Conservation (phyloP, 1,140 invertebrate genomes). For the Agrypnia vestita region DNA sequence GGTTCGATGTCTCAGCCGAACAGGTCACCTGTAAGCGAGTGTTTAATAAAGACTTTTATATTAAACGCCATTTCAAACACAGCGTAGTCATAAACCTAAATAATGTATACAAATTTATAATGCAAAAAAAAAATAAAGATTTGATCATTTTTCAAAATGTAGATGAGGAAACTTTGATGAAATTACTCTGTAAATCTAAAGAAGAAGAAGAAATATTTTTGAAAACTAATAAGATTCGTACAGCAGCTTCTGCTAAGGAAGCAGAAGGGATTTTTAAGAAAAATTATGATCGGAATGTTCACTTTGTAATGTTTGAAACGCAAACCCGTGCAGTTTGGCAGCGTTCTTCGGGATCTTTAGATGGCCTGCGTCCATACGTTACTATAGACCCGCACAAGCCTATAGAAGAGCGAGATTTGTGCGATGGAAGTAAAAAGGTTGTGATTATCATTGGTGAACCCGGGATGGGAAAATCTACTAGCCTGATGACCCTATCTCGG, state of each 20-base stretch:
- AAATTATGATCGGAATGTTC: not conserved
- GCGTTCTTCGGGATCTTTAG: not conserved
- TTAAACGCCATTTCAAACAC: not conserved
- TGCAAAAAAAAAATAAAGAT: not conserved
- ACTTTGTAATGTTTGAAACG: constrained; percentile 1
- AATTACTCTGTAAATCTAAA: not conserved
- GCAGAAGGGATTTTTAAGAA: not conserved
- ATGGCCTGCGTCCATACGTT: not conserved
- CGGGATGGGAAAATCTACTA: constrained; percentile 24
- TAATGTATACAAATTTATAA: not conserved
- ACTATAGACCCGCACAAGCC: not conserved
- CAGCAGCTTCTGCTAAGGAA: too few species aligned
- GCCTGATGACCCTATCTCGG: not conserved
- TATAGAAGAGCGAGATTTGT: not conserved
- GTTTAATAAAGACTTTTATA: not conserved
- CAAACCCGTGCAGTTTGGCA: not conserved
- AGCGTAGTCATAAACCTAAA: not conserved
- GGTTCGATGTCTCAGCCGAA: not conserved
- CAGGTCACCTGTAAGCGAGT: not conserved
- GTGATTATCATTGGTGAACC: constrained; percentile 2
- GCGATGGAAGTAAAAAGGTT: not conserved
- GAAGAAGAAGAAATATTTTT: not conserved
- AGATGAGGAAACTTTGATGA: not conserved
- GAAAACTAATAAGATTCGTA: not conserved
- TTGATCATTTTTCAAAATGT: not conserved